Base-by-base conservation (phyloP, 2,113 vertebrate species). In the Dolichallabes microphthalmus region DNA sequence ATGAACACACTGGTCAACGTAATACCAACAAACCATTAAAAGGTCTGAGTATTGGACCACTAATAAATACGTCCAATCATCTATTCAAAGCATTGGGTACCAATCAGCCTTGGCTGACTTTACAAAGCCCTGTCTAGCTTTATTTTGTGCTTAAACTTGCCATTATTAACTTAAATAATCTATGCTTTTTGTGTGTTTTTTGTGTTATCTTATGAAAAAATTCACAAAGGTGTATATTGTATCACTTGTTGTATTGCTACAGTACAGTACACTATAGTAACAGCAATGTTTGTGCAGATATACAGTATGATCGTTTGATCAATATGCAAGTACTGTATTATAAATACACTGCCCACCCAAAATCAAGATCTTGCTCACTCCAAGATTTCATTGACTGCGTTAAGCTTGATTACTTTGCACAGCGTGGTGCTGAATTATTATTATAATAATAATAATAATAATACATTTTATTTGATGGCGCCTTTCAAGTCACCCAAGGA, bases 1-100 rank as follows among this genome's bases (percentile, higher is more conserved):
- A 82, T 19, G 45, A 30, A 50, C 14, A 1, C 35, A 35, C 5
- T 45, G 78, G 57, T 45, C 20, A 60, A 39, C 13, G 45, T 61
- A 63, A 45, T 45, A 63, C 63, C 35, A 66, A 80, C 52, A 50
- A 61, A 39, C 60, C 64, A 60, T 86, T n/a, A 83, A 82, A 69
- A 53, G 61, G n/a, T 6, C 52, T 30, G 6, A 32, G 52, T 77
- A 12, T 13, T 20, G 27, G 52, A 57, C 75, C 75, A 30, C 27
- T 19, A 77, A 77, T 57, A 27, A 57, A 19, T 77, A 57, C 5
- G 22, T 60, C 55, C 2, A 57, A 25, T 76, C 9, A 27, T 25
- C 4, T 35, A 35, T 55, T 60, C 14, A 60, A 79, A 75, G 3
- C 45, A 14, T 45, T 13, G 25, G 10, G 11, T 45, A 20, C 50